These are phyloP conservation scores for Gastrophryne carolinensis DNA, from an alignment of 2,797 vertebrate genomes.

Conservation along the genomic window DNA sequence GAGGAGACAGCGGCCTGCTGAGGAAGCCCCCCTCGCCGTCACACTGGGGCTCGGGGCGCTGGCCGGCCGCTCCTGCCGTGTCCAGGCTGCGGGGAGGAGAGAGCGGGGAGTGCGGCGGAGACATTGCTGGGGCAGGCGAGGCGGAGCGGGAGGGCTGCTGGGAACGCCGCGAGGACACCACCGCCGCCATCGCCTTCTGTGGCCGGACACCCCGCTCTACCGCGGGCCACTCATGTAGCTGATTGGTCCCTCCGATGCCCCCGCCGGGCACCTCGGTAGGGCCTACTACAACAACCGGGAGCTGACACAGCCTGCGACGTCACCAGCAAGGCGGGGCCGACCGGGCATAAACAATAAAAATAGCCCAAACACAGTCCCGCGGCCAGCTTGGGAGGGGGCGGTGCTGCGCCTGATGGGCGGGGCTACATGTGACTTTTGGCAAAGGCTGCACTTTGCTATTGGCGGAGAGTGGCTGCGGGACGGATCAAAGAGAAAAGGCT, in stretches of 20 bases:
- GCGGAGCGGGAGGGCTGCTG: slow-evolving; percentile 7
- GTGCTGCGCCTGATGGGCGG: neutral
- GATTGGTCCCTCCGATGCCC: too few species aligned
- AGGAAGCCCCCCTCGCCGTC: slow-evolving; percentile 27
- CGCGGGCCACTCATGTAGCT: too few species aligned
- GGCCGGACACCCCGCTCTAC: too few species aligned
- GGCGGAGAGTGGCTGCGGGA: neutral
- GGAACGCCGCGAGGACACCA: slow-evolving; percentile 23
- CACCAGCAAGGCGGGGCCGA: neutral
- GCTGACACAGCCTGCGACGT: neutral
- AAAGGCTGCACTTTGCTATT: neutral
- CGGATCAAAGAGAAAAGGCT: too few species aligned
- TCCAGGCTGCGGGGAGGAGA: slow-evolving; percentile 31
- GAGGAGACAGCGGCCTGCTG: slow-evolving; percentile 39
- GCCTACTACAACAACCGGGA: slow-evolving; percentile 19
- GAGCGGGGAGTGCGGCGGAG: slow-evolving; percentile 6
- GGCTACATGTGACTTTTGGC: neutral
- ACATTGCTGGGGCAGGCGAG: neutral
- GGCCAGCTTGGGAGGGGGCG: neutral
- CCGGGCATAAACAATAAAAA: slow-evolving; percentile 35
- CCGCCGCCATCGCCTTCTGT: slow-evolving; percentile 10
- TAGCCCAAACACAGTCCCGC: neutral
- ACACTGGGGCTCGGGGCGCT: slow-evolving; percentile 33
- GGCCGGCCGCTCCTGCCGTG: neutral
- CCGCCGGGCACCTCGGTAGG: neutral